phyloP scores from a whole-genome alignment of 2,888 invertebrate genomes.

The Amphipyra berbera region DNA sequence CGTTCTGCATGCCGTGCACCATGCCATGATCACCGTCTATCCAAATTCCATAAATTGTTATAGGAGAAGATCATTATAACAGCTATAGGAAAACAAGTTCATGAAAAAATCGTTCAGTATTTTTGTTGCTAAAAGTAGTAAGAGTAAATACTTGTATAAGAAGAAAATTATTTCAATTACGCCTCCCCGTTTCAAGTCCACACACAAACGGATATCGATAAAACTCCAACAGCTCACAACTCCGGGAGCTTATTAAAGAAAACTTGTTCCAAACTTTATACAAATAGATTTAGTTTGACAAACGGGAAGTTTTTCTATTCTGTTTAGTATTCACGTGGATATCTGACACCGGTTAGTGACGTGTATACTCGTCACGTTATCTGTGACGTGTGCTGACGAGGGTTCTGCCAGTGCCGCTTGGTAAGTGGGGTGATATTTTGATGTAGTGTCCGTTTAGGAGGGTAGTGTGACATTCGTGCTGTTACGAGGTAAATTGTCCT shows the following conservation, averaged over 20 bases:
- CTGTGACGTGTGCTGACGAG: constrained; percentile 17
- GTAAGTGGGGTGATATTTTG: constrained; percentile 1
- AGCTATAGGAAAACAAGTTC: too few species aligned
- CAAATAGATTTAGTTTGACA: constrained; percentile 37
- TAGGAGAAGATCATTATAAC: too few species aligned
- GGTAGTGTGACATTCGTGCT: constrained; percentile 4
- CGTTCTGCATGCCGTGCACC: too few species aligned
- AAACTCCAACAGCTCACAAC: constrained; percentile 18
- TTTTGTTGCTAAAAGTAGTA: too few species aligned
- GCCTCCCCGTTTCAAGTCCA: background rate
- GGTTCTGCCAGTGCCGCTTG: constrained; percentile 6
- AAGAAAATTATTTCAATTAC: too few species aligned
- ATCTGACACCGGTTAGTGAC: constrained; percentile 7
- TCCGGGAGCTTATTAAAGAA: constrained; percentile 32
- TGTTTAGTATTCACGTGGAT: constrained; percentile 20
- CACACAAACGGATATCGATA: constrained; percentile 26
- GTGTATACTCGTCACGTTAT: constrained; percentile 2
- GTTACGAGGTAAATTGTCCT: background rate
- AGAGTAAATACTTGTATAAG: too few species aligned
- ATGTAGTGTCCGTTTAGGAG: constrained; percentile 1
- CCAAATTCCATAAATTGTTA: too few species aligned
- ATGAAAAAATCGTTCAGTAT: too few species aligned
- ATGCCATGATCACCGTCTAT: too few species aligned
- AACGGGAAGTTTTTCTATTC: constrained; percentile 22
- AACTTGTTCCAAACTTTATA: constrained; percentile 27